Conservation (phyloP, 2,113 vertebrate genomes). For the Sterna hirundo region DNA sequence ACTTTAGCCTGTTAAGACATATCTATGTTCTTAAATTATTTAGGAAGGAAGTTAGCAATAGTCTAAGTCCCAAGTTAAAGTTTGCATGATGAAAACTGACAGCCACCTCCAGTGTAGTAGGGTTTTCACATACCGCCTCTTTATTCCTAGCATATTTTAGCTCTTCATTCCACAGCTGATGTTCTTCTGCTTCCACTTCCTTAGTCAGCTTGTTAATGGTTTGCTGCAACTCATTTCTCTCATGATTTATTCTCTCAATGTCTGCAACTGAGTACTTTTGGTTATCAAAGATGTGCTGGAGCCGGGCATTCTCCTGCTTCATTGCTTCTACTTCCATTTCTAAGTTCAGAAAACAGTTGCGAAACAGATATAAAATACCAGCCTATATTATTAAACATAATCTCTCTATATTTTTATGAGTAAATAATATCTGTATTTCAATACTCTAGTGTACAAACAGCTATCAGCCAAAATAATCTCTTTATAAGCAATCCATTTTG, state of each 20-base stretch:
- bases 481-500: neutral
- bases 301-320: constrained; percentile 82
- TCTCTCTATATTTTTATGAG: neutral
- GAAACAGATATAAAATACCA: neutral
- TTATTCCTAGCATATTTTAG: constrained; percentile 87
- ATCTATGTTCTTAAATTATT: neutral
- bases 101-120: neutral
- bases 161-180: constrained; percentile 93
- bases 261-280: constrained; percentile 93
- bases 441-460: neutral
- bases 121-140: constrained; percentile 80
- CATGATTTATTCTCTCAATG: constrained; percentile 91
- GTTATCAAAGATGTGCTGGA: constrained; percentile 84
- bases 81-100: neutral
- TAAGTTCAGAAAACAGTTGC: constrained; percentile 54
- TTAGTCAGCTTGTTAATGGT: constrained; percentile 82
- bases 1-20: neutral
- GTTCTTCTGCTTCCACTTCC: constrained; percentile 84
- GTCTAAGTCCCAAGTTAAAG: neutral
- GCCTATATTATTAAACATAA: neutral
- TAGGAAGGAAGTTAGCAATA: neutral
- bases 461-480: neutral
- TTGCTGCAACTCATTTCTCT: constrained; percentile 90
- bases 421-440: neutral
- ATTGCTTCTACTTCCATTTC: constrained; percentile 83